Evolutionary conservation across 2,888 invertebrate genomes (phyloP), one percentile per base, ranked within the genome.

Genomic region (Scaptomyza reducta): DNA sequence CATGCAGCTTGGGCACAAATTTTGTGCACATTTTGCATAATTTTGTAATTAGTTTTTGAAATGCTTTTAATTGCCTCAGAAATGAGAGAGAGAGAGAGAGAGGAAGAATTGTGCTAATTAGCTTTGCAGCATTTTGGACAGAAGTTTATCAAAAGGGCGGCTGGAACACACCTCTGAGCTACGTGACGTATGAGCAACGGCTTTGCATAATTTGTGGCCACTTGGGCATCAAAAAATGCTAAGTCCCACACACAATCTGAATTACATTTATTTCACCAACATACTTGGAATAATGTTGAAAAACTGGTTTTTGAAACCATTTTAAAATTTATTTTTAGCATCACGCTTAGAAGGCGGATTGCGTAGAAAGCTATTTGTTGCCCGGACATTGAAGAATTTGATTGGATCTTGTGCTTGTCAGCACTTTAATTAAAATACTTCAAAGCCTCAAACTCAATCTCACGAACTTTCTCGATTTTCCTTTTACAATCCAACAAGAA

Each of bases 371-470:
- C 40, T 55, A 25, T 13, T 55, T 18, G 74, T 68, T 59, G 55
- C 58, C 42, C 54, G 13, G 42, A 29, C 56, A 42, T 63, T 69
- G 49, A 42, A 14, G 18, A 62, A 53, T 51, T 51, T 58, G 65
- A 75, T 75, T 55, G 53, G 49, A 29, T 46, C 41, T 38, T 57
- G 49, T 59, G 56, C 59, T 40, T 63, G 61, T 60, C 62, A 54
- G 59, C 77, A 62, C 69, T 76, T 83, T 79, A 79, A 83, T 81
- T 86, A 83, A 86, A 86, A 85, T 79, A 69, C 77, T 71, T 76
- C 61, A 67, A 46, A 63, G 53, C 65, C 63, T 46, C 61, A 55
- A 44, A 56, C 58, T 45, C 47, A 41, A 57, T 29, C 59, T 47
- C 40, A 47, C 55, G 59, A 81, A 81, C 80, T 81, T 81, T 86